Evolutionary conservation across 2,113 vertebrate species (phyloP).

Genomic region (Bubalus kerabau): DNA sequence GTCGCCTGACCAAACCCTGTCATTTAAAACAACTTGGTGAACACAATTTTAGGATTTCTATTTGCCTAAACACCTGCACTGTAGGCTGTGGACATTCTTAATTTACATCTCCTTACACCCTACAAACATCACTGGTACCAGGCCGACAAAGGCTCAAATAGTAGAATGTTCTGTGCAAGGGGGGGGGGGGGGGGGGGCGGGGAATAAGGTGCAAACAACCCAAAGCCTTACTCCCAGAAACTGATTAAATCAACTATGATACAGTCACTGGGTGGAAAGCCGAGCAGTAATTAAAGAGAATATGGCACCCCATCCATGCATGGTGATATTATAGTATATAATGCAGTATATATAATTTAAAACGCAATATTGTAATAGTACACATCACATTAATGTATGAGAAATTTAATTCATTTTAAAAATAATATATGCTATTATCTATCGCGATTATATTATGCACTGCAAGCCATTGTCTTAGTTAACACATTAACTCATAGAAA

Average conservation of each 20-base stretch:
- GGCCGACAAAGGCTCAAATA: fast-evolving
- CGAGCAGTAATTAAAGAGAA: not conserved
- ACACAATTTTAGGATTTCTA: not conserved
- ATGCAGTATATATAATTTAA: not conserved
- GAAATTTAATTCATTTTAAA: not conserved
- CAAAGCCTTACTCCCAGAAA: not conserved
- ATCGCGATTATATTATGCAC: not conserved
- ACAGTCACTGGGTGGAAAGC: not conserved
- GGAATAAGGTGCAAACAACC: not conserved
- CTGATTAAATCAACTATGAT: not conserved
- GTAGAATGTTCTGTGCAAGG: not conserved
- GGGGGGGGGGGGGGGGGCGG: fast-evolving
- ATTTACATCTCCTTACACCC: not conserved
- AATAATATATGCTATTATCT: not conserved
- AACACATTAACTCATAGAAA: not conserved
- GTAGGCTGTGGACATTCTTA: not conserved
- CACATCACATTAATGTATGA: not conserved
- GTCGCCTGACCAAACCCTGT: not conserved
- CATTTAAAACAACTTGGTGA: not conserved
- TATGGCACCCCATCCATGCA: not conserved
- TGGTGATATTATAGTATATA: not conserved
- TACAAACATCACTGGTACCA: not conserved
- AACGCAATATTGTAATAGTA: not conserved
- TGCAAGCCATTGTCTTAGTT: not conserved
- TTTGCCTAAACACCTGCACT: not conserved